Conservation (phyloP, 2,888 invertebrate genomes). For the Tetragnatha montana region DNA sequence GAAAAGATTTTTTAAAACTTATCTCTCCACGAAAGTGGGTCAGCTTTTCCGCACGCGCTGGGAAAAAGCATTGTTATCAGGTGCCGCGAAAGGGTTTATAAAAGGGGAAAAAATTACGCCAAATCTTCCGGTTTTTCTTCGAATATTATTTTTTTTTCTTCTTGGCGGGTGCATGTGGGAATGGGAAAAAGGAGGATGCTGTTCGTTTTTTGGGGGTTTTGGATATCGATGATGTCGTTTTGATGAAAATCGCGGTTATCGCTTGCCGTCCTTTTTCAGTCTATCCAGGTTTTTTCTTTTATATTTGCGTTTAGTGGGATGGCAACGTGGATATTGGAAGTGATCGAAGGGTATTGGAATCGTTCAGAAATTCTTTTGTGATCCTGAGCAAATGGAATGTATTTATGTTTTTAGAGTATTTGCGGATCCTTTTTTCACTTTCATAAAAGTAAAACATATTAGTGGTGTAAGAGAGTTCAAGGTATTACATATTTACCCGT, state of each 20-base stretch:
- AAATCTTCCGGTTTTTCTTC: neutral
- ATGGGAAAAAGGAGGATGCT: neutral
- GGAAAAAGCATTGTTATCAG: conserved; percentile 30
- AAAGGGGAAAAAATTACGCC: conserved; percentile 4
- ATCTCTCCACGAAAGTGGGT: conserved; percentile 40
- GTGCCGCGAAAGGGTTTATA: conserved; percentile 9
- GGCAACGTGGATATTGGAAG: neutral
- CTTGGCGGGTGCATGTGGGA: too few relatives aligned
- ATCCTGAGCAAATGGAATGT: too few relatives aligned
- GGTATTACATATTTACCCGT: too few relatives aligned
- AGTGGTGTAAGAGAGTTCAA: too few relatives aligned
- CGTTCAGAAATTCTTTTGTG: too few relatives aligned
- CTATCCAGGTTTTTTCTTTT: neutral
- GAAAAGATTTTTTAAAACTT: neutral
- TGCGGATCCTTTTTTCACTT: too few relatives aligned
- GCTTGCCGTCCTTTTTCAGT: neutral
- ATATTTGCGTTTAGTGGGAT: neutral
- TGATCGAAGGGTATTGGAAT: neutral
- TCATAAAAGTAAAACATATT: too few relatives aligned
- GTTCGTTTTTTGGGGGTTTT: neutral
- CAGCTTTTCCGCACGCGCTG: conserved; percentile 21
- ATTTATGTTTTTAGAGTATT: too few relatives aligned
- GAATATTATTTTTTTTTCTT: neutral
- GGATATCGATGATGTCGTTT: conserved; percentile 30
- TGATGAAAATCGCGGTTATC: conserved; percentile 14